A percentile compares a stretch with the other conserved stretches of the same genome.
Evolutionary conservation across 1,140 invertebrate genomes (phyloP).

Genomic region (Hormaphis cornu): DNA sequence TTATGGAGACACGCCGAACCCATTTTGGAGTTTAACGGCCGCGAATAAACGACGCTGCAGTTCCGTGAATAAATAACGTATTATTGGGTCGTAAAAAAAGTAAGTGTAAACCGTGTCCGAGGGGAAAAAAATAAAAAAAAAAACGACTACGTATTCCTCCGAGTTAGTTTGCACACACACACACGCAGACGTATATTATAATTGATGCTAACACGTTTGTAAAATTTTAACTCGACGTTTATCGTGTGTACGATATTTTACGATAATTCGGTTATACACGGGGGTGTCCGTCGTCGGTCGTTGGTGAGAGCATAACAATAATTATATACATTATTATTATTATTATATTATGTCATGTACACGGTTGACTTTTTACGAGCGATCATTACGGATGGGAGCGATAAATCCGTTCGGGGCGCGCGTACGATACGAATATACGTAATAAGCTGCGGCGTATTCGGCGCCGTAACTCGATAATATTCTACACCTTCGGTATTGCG

Average conservation of each 20-base stretch:
- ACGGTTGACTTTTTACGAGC: constrained; percentile 22
- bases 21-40: constrained; percentile 28
- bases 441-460: too few species aligned
- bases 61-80: too few species aligned
- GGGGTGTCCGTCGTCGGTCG: constrained; percentile 4
- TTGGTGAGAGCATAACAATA: not conserved
- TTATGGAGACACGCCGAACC: constrained; percentile 5
- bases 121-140: not conserved
- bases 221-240: too few species aligned
- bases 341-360: too few species aligned
- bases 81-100: constrained; percentile 18
- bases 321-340: too few species aligned
- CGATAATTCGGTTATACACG: constrained; percentile 20
- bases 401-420: not conserved
- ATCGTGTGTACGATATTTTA: constrained; percentile 31
- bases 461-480: too few species aligned
- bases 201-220: too few species aligned
- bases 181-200: not conserved
- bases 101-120: not conserved
- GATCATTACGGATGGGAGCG: not conserved
- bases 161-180: too few species aligned
- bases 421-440: constrained; percentile 4
- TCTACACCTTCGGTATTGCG: too few species aligned
- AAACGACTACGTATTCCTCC: not conserved
- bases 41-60: constrained; percentile 11